Base-by-base conservation (phyloP, 2,888 invertebrate species). In the Agrotis ipsilon region DNA sequence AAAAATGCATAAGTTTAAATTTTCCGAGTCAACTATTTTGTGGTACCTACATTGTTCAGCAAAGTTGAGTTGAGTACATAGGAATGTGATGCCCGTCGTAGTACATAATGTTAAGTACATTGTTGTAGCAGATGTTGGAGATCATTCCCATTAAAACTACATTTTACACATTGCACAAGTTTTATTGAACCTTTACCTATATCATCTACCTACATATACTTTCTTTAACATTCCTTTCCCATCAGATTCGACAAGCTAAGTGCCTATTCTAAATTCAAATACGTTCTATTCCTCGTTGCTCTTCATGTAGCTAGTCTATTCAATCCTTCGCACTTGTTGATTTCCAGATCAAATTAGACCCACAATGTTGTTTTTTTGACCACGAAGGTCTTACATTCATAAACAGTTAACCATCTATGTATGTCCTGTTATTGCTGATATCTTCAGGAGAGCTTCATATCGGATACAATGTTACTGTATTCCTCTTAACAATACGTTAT, bases 121-220 rank as follows among this genome's bases (percentile, higher is more conserved):
- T 92, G 91, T 94, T 93, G 91, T 91, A 82, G 84, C 80, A 69
- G 88, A 93, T 92, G 91, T 94, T 94, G 92, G 92, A 91, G 91
- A 90, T 92, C 93, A 94, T 94, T 94, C 91, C 91, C 94, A 95
- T 94, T 96, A 96, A 96, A 95, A 94, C 87, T 93, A 94, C 94
- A 94, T 94, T 95, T 94, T 94, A 93, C 94, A 94, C 93, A 90
- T 78, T 78, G 65, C 70, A 63, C 52, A 82, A 60, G 76, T 91
- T 92, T 91, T 90, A 89, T 90, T 91, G 82, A 70, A 54, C 45
- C 43, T 13, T 48, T 24, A 32, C 27, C 63, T 49, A 24, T 18
- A 65, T n/a, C 32, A 6, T 32, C 54, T 54, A 55, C 54, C 54
- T 54, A 55, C 54, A 55, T 43, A 21, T 16, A 16, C 0, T 4